Evolutionary conservation across 2,797 vertebrate species (phyloP), one percentile per base, ranked within the genome.

Genomic region (Acanthis flammea): DNA sequence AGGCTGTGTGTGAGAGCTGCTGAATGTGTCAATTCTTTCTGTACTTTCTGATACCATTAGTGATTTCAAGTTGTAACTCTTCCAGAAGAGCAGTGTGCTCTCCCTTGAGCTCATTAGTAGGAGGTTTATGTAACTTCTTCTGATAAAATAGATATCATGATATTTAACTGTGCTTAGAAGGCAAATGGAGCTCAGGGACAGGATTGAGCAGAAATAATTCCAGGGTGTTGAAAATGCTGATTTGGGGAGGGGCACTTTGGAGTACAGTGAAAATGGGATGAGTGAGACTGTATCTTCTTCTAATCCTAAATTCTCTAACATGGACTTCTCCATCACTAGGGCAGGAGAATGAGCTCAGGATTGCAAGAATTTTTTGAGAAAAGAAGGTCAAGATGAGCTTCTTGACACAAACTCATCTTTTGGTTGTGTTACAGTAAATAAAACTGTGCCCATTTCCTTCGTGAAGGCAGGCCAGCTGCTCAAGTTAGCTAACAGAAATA

Each of bases 61-160:
- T 58, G 47, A 48, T 72, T 28, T 30, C 13, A 65, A 92, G 50
- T 39, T 4, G 1, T 70, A 73, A 39, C 55, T 41, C 61, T 73
- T 75, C 47, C n/a, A 28, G 67, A n/a, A 72, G 50, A 77, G 45
- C 6, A 1, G 13, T 89, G 37, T 85, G 67, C 92, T 94, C 94
- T 85, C 41, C 4, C 67, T 85, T 39, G 82, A 94, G 68, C 87
- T 92, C 31, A 0, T 74, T 54, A 51, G 87, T 91, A 77, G 94
- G 94, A 91, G 87, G 85, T 86, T 94, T 94, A 94, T 86, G 47
- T 92, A 94, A 91, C 87, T 65, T 45, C 73, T 88, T 82, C 51
- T 88, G 75, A 75, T 91, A 70, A 91, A 92, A 80, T 51, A 89
- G 92, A 4, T 90, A 88, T 8, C 61, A 31, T 63, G 58, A 19